A percentile compares a stretch with the other conserved stretches of the same genome.
Evolutionary conservation across 2,113 vertebrate genomes (phyloP).

Genomic region (Bos indicus): DNA sequence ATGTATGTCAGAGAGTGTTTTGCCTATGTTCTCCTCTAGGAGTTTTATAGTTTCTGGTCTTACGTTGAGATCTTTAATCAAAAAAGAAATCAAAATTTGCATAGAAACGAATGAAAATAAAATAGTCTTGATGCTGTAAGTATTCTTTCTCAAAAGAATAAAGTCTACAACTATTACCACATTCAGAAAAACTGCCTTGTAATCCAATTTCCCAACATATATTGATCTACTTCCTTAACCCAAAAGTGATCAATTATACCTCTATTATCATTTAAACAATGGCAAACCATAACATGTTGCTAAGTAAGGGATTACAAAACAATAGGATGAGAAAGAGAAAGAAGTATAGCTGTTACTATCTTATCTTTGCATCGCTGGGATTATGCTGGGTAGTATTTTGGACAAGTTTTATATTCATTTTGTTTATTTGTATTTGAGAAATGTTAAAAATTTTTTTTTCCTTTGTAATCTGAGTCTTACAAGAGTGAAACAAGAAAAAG

Average conservation of each 20-base stretch:
- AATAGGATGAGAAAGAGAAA: neutral
- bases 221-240: neutral
- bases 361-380: neutral
- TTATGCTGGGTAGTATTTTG: neutral
- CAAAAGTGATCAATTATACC: neutral
- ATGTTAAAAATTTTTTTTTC: neutral
- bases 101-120: neutral
- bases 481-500: neutral
- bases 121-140: neutral
- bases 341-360: neutral
- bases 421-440: neutral
- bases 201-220: neutral
- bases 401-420: neutral
- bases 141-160: slow-evolving; percentile 6
- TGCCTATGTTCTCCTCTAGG: too few relatives aligned
- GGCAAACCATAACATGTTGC: neutral
- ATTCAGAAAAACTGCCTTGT: neutral
- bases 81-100: too few relatives aligned
- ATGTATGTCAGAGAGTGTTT: too few relatives aligned
- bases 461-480: neutral
- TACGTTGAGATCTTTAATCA: too few relatives aligned
- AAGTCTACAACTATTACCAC: neutral
- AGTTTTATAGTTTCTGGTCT: too few relatives aligned
- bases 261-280: slow-evolving; percentile 6
- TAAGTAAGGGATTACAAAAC: neutral